These are phyloP conservation scores for Drosophila demipolita DNA, from an alignment of 2,888 invertebrate species.

Conservation along the genomic window DNA sequence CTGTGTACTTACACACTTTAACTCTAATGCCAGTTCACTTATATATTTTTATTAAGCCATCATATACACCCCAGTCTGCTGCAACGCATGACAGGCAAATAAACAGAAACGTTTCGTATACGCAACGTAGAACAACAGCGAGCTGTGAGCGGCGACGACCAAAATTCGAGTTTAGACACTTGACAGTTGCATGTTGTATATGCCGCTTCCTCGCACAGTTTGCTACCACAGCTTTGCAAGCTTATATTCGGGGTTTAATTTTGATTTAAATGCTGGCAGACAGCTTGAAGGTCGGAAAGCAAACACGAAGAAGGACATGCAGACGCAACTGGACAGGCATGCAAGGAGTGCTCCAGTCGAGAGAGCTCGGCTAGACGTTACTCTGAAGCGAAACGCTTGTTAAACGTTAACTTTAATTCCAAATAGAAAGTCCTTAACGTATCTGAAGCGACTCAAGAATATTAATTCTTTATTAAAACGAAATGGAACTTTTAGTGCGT, in stretches of 20 bases:
- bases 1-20: slow-evolving; percentile 6
- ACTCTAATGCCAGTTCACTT: slow-evolving; percentile 66
- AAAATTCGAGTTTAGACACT: slow-evolving; percentile 65
- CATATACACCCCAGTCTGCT: slow-evolving; percentile 37
- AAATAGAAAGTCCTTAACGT: background rate
- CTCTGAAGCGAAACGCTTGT: background rate
- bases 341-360: background rate
- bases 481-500: background rate
- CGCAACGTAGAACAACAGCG: slow-evolving; percentile 52
- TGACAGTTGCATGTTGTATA: slow-evolving; percentile 54
- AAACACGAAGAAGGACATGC: slow-evolving; percentile 57
- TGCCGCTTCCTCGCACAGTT: background rate
- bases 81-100: slow-evolving; percentile 41
- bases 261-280: slow-evolving; percentile 76
- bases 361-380: background rate
- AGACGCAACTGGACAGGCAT: slow-evolving; percentile 44
- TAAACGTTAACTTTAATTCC: background rate
- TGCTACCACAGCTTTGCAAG: slow-evolving; percentile 11
- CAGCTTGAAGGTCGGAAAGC: slow-evolving; percentile 61
- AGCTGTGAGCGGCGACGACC: slow-evolving; percentile 6
- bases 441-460: background rate
- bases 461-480: background rate
- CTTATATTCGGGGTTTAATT: slow-evolving; percentile 75
- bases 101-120: slow-evolving; percentile 68
- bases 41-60: slow-evolving; percentile 76